Evolutionary conservation across 2,797 vertebrate species (phyloP), one percentile per base, ranked within the genome.

Genomic region (Australoheros facetus): DNA sequence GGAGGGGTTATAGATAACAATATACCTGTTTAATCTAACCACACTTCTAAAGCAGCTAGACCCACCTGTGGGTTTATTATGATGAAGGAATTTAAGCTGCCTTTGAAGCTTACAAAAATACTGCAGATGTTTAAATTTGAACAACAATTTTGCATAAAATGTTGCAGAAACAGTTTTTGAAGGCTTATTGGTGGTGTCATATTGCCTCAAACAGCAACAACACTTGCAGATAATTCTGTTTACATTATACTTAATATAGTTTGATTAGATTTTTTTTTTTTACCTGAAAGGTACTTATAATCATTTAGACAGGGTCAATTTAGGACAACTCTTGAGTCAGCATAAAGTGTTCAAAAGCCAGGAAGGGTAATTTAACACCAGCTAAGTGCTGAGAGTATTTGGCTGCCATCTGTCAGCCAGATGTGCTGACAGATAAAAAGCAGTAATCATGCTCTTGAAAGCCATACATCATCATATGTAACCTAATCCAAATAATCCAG

Each of bases 41-140:
- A 0, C 11, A 28, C 23, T 45, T 39, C 21, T 45, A 0, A 45
- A 45, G 14, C 37, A 45, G 1, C 37, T 23, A 10, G 60, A 45
- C 16, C 60, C 21, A 26, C 26, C 1, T 42, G 14, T 42, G 37
- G 4, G 17, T 64, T 26, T 17, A 26, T 45, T 64, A 26, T 26
- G 26, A 2, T 45, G 26, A 45, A 26, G 39, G 10, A 39, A 3
- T 39, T 39, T 39, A 13, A 3, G 3, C 3, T 12, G 3, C 26
- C 37, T 64, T 64, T 26, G 13, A 64, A 26, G 4, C 37, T 62
- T 23, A 42, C 0, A 45, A 26, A 42, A 0, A 42, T 2, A 16
- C n/a, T 62, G 0, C 1, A 17, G 37, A 42, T 26, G 60, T 17
- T 0, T 64, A 45, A 0, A 0, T 17, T 17, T 64, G 60, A 21